Evolutionary conservation across 2,888 invertebrate genomes (phyloP).

Genomic region (Agrochola lota): DNA sequence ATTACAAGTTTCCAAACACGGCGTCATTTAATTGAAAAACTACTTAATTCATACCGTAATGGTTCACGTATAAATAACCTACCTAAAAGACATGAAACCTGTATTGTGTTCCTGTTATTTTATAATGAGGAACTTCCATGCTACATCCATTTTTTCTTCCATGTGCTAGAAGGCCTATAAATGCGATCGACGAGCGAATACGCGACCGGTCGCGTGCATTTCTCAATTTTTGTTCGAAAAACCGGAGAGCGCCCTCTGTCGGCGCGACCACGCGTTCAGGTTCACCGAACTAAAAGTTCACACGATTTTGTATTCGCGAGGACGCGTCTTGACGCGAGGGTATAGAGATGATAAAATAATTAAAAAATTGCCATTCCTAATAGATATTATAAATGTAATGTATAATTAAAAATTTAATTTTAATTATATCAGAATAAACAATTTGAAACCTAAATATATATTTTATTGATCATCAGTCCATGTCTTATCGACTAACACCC

Average conservation of each 20-base stretch:
- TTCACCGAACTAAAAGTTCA: no score
- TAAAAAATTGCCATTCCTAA: no score
- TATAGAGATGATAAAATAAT: no score
- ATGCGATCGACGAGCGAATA: no score
- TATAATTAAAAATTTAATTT: no score
- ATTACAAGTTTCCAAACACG: conserved; percentile 15
- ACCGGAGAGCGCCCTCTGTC: no score
- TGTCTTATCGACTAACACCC: conserved; percentile 22
- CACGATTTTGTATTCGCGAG: no score
- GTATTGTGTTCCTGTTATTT: background rate
- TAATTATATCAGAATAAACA: conserved; percentile 7
- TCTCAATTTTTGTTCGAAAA: no score
- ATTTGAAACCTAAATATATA: conserved; percentile 13
- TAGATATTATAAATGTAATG: background rate
- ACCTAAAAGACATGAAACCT: conserved; percentile 1
- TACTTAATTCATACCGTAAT: conserved; percentile 6
- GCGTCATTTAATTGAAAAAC: background rate
- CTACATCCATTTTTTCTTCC: background rate
- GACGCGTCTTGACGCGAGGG: no score
- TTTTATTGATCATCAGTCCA: conserved; percentile 49
- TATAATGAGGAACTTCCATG: conserved; percentile 3
- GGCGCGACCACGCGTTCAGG: no score
- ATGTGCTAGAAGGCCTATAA: no score
- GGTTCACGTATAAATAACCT: conserved; percentile 2
- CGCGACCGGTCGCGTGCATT: no score